phyloP scores from a whole-genome alignment of 2,113 vertebrate genomes.

The Odontophorus gujanensis region DNA sequence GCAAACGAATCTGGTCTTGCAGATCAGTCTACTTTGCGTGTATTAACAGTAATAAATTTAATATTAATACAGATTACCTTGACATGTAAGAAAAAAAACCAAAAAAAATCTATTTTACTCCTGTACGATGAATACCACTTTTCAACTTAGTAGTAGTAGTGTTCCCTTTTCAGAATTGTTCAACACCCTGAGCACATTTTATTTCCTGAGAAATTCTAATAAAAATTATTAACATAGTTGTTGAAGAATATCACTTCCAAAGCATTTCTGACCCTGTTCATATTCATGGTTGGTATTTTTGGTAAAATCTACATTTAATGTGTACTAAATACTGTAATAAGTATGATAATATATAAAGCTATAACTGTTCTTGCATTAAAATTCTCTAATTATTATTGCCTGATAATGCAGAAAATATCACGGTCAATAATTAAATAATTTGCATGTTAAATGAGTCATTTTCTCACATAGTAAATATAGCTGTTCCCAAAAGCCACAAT shows the following conservation, averaged over 20 bases:
- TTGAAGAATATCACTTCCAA: neutral
- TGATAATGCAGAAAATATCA: neutral
- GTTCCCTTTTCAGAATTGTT: neutral
- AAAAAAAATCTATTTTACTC: neutral
- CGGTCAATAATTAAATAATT: neutral
- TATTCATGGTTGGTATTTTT: neutral
- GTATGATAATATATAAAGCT: neutral
- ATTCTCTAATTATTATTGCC: neutral
- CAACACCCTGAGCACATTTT: neutral
- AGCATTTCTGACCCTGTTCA: neutral
- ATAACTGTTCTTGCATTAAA: neutral
- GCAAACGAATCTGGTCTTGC: neutral
- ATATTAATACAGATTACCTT: neutral
- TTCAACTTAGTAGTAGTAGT: neutral
- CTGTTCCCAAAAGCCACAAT: conserved; percentile 52
- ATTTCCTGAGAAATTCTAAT: neutral
- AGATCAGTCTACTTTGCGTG: neutral
- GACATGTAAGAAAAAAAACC: neutral
- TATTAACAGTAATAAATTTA: neutral
- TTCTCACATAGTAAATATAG: neutral
- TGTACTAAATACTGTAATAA: neutral
- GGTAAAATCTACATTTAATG: neutral
- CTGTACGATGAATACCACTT: neutral
- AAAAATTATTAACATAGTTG: neutral
- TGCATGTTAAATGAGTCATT: neutral